Percentiles rank a stretch among this genome's conserved stretches.
These are phyloP conservation scores for Limenitis camilla DNA, from an alignment of 2,888 invertebrate genomes.

Conservation along the genomic window DNA sequence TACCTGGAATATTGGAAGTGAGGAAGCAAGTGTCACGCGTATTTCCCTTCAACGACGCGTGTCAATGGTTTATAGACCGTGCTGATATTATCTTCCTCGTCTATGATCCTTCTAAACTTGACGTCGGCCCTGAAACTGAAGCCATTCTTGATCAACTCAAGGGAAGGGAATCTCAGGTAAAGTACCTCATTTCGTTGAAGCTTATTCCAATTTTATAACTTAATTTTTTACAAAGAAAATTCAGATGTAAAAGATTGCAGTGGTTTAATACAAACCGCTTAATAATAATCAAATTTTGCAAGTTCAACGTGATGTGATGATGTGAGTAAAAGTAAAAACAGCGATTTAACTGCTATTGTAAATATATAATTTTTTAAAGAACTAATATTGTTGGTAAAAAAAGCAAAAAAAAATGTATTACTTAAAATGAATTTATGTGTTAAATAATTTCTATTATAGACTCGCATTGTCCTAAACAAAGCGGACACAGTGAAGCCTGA, in stretches of 20 bases:
- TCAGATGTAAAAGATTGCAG: too few relatives aligned
- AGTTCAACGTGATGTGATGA: too few relatives aligned
- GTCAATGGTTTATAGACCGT: slow-evolving; percentile 97
- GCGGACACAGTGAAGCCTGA: slow-evolving; percentile 94
- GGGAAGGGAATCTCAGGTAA: slow-evolving; percentile 91
- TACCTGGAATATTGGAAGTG: slow-evolving; percentile 95
- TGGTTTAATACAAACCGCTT: too few relatives aligned
- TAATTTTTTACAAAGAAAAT: too few relatives aligned
- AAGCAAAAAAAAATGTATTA: not conserved
- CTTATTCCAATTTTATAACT: too few relatives aligned
- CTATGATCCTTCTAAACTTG: slow-evolving; percentile 95
- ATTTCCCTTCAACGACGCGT: slow-evolving; percentile 96
- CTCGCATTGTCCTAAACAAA: slow-evolving; percentile 94
- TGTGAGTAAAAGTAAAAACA: too few relatives aligned
- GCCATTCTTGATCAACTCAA: slow-evolving; percentile 95
- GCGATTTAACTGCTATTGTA: too few relatives aligned
- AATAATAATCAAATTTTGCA: too few relatives aligned
- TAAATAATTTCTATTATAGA: slow-evolving; percentile 61
- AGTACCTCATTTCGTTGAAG: not conserved
- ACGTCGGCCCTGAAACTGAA: slow-evolving; percentile 95
- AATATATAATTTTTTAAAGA: too few relatives aligned
- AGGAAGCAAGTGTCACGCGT: slow-evolving; percentile 93
- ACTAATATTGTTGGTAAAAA: too few relatives aligned
- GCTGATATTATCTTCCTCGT: slow-evolving; percentile 96
- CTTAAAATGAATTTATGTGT: too few relatives aligned